Base-by-base conservation (phyloP, 2,888 invertebrate genomes). In the Cecidostiba fungosa region DNA sequence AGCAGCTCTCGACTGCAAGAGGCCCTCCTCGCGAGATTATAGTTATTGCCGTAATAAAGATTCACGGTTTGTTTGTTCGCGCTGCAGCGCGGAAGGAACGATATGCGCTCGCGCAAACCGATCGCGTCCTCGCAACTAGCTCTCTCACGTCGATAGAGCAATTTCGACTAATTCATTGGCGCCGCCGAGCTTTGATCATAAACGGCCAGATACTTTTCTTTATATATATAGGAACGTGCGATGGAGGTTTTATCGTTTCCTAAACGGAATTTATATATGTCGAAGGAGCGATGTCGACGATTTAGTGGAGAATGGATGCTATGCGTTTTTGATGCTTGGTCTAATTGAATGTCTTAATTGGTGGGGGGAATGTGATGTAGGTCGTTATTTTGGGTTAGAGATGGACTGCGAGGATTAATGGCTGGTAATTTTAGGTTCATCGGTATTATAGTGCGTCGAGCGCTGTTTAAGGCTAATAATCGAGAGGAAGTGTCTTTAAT, bases 11-110 rank as follows among this genome's bases (percentile, higher is more conserved):
- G n/a, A 36, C 39, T 6, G 29, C 54, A 4, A 50, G 8, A 36
- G 47, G 23, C 16, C 85, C 26, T 77, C 8, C 29, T 47, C 12
- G 84, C 86, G 86, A 89, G 90, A 91, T 91, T 89, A 90, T 90
- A 90, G 90, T 90, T 91, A 91, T 91, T 90, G 90, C 89, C 85
- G 91, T 87, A 90, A 91, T 91, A 91, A 91, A 91, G 90, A 89
- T 89, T 88, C 90, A 88, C 88, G 89, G 89, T 90, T 90, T 90
- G 89, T 89, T 91, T 91, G 50, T 14, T 16, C 69, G 29, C 6
- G 26, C 36, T n/a, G 54, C 23, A 54, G 70, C 14, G 66, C 16
- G n/a, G n/a, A 12, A 10, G 29, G 47, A 36, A 14, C n/a, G 47
- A 69, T 8, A 69, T 19, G 3, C 16, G n/a, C 47, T n/a, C 32